These are phyloP conservation scores for Osmerus mordax DNA, from an alignment of 2,113 vertebrate genomes.

Conservation along the genomic window DNA sequence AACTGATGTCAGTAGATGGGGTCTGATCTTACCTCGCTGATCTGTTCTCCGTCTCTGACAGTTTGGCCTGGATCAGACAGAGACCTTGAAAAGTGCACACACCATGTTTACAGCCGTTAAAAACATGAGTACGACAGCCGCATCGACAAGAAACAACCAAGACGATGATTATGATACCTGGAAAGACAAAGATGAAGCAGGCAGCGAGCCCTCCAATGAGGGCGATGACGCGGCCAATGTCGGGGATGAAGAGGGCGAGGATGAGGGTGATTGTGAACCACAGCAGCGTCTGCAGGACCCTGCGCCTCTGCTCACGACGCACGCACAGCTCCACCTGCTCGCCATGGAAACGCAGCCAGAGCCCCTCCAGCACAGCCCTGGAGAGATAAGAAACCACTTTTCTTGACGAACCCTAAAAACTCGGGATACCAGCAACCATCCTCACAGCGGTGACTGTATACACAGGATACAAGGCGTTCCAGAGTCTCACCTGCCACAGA, in stretches of 20 bases:
- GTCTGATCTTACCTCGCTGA: constrained; percentile 76
- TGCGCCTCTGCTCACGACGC: constrained; percentile 78
- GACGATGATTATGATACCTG: constrained; percentile 69
- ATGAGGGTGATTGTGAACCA: constrained; percentile 91
- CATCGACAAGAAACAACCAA: no score
- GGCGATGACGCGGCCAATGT: constrained; percentile 94
- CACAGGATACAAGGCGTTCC: no score
- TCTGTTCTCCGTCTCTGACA: constrained; percentile 85
- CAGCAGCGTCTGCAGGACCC: constrained; percentile 82
- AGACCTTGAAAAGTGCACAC: constrained; percentile 43
- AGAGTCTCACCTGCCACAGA: constrained; percentile 86
- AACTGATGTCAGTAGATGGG: not conserved
- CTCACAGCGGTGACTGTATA: no score
- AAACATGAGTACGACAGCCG: not conserved
- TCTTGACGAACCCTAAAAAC: not conserved
- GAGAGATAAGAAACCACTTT: constrained; percentile 3
- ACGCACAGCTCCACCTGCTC: constrained; percentile 86
- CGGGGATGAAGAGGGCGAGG: constrained; percentile 92
- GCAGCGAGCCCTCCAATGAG: constrained; percentile 92
- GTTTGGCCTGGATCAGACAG: constrained; percentile 91
- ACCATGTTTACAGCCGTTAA: not conserved
- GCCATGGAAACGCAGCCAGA: constrained; percentile 90
- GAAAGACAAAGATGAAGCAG: constrained; percentile 96
- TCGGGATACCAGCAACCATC: no score
- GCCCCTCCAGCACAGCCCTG: constrained; percentile 92